Evolutionary conservation across 2,888 invertebrate genomes (phyloP).

Genomic region (Drosophila quinaria): DNA sequence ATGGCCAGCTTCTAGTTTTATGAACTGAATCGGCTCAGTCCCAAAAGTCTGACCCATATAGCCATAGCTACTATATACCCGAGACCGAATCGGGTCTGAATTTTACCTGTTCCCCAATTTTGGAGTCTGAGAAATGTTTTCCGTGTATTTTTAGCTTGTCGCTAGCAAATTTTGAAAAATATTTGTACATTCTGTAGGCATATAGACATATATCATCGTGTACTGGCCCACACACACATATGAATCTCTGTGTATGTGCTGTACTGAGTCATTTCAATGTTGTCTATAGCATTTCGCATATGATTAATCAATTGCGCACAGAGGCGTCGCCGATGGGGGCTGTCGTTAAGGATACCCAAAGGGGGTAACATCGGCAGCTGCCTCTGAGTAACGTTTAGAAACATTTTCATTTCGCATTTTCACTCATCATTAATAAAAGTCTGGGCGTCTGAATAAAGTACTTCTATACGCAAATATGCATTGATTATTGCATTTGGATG

Average conservation of each 20-base stretch:
- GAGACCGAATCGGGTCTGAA: constrained; percentile 27
- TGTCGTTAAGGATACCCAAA: too few species aligned
- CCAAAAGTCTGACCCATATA: constrained; percentile 55
- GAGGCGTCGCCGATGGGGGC: constrained; percentile 40
- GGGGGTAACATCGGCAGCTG: constrained; percentile 8
- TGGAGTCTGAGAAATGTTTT: constrained; percentile 70
- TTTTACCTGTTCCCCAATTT: constrained; percentile 43
- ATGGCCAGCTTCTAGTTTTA: constrained; percentile 33
- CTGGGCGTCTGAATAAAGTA: constrained; percentile 63
- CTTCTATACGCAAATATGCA: constrained; percentile 41
- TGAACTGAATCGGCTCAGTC: constrained; percentile 9
- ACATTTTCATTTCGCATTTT: constrained; percentile 68
- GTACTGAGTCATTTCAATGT: constrained; percentile 68
- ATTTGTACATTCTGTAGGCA: constrained; percentile 55
- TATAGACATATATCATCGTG: constrained; percentile 13
- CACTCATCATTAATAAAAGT: constrained; percentile 79
- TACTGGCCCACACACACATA: constrained; percentile 11
- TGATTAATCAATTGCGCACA: constrained; percentile 71
- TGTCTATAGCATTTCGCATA: constrained; percentile 62
- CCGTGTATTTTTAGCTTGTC: constrained; percentile 71
- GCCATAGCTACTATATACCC: constrained; percentile 7
- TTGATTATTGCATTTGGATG: constrained; percentile 42
- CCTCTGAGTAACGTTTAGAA: constrained; percentile 38
- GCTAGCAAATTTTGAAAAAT: constrained; percentile 65
- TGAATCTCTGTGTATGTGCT: constrained; percentile 2